Conservation (phyloP, 2,888 invertebrate species). For the Heterodera filipjevi region DNA sequence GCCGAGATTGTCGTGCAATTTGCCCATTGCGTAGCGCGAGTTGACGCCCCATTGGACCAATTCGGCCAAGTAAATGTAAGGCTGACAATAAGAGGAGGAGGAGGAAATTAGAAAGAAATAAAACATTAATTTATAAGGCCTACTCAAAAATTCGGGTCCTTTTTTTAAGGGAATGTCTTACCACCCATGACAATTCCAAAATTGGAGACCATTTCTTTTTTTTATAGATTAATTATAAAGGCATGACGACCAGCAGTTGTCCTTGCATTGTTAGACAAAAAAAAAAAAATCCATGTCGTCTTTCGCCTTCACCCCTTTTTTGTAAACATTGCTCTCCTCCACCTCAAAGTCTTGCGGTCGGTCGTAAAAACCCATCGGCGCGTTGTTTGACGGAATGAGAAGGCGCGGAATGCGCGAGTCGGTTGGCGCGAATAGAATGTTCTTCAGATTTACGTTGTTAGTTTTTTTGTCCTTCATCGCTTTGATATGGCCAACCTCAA, state of each 20-base stretch:
- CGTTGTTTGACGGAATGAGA: conserved; percentile 73
- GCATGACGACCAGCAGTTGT: no score
- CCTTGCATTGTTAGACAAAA: no score
- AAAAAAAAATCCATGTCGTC: no score
- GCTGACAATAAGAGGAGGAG: not conserved
- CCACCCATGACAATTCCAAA: no score
- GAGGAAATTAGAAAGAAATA: no score
- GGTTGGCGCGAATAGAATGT: conserved; percentile 77
- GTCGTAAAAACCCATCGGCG: conserved; percentile 69
- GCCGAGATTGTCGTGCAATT: conserved; percentile 77
- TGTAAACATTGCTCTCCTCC: no score
- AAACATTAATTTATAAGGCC: no score
- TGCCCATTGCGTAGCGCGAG: conserved; percentile 71
- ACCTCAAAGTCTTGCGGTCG: conserved; percentile 67
- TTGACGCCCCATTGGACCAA: conserved; percentile 75
- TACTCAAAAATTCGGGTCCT: no score
- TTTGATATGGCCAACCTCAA: conserved; percentile 71
- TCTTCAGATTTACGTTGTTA: conserved; percentile 67
- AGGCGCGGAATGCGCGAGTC: conserved; percentile 81
- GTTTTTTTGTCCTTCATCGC: conserved; percentile 66
- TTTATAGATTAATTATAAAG: no score
- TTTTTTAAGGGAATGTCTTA: no score
- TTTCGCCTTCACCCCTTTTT: no score
- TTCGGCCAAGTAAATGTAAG: conserved; percentile 75
- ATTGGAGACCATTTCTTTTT: no score